Conservation (phyloP, 2,888 invertebrate species). For the Crossocerus cetratus region DNA sequence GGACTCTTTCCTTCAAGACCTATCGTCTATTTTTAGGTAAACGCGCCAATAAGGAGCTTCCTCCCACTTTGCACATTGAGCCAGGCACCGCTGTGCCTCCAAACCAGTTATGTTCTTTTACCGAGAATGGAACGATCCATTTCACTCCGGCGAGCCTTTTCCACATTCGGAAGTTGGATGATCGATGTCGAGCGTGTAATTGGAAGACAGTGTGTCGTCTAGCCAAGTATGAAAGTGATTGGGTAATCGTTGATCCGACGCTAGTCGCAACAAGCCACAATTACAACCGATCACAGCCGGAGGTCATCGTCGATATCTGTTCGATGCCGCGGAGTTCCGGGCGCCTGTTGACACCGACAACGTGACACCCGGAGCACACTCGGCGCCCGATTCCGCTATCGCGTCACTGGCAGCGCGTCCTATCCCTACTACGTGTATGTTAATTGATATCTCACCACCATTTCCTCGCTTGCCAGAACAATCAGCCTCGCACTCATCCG, state of each 20-base stretch:
- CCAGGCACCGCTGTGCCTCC: too few relatives aligned
- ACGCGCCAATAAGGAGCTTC: too few relatives aligned
- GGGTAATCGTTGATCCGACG: background rate
- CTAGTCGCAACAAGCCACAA: slow-evolving; percentile 9
- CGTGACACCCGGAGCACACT: background rate
- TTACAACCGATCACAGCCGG: slow-evolving; percentile 16
- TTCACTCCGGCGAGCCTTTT: too few relatives aligned
- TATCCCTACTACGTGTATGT: too few relatives aligned
- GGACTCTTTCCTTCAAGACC: background rate
- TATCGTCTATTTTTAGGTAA: slow-evolving; percentile 3
- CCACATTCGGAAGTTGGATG: too few relatives aligned
- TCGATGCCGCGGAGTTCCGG: background rate
- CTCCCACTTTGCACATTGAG: too few relatives aligned
- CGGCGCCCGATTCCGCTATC: background rate
- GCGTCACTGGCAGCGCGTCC: background rate
- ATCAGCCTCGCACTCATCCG: background rate
- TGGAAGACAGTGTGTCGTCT: background rate
- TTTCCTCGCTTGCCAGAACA: background rate
- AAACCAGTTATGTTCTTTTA: too few relatives aligned
- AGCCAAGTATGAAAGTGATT: background rate
- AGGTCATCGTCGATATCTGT: slow-evolving; percentile 20
- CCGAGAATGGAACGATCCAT: too few relatives aligned
- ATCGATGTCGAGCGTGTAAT: too few relatives aligned
- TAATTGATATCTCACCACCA: too few relatives aligned
- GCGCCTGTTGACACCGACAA: background rate